These are phyloP conservation scores for Coecobrya sp. DNA, from an alignment of 2,888 invertebrate species.

Conservation along the genomic window DNA sequence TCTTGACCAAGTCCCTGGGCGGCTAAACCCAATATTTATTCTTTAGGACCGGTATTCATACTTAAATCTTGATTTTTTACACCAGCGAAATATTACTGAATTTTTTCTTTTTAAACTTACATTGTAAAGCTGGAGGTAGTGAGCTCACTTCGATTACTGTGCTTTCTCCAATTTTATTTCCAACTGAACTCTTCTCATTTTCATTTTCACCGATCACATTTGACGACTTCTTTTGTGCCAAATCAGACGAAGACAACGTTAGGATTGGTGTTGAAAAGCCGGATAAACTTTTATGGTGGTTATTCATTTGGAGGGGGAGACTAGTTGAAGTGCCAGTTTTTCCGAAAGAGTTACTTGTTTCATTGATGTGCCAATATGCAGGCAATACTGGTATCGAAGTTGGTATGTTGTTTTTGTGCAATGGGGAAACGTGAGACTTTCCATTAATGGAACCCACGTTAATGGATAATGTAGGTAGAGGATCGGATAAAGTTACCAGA, in stretches of 20 bases:
- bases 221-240: neutral
- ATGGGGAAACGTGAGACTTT: neutral
- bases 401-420: neutral
- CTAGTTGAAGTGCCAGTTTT: neutral
- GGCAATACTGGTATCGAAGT: neutral
- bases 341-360: neutral
- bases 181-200: neutral
- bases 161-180: neutral
- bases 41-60: too few relatives aligned
- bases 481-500: neutral
- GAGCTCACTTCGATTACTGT: neutral
- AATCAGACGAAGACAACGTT: neutral
- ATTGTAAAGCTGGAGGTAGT: neutral
- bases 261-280: neutral
- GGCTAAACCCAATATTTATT: neutral
- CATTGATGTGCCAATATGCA: neutral
- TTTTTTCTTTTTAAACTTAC: too few relatives aligned
- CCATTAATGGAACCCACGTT: neutral
- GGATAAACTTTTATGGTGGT: neutral
- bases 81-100: too few relatives aligned
- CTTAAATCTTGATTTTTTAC: neutral
- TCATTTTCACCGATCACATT: neutral
- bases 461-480: neutral
- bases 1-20: neutral
- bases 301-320: neutral